Conservation (phyloP, 2,797 vertebrate species). For the Macropus fuliginosus region DNA sequence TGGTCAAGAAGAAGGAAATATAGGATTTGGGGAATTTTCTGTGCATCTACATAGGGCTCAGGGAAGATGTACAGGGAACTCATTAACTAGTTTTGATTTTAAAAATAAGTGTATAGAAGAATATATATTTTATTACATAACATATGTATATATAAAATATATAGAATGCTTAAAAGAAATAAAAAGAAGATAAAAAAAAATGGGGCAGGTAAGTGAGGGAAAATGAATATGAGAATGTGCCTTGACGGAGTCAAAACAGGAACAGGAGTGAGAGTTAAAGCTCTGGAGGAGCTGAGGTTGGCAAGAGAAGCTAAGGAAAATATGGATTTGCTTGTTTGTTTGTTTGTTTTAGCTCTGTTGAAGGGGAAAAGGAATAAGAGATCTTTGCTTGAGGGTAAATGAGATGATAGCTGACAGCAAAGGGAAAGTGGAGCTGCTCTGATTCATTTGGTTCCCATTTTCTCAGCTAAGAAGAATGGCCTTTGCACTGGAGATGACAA, state of each 20-base stretch:
- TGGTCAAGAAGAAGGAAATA: not conserved
- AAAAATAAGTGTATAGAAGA: too few species aligned
- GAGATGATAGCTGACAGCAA: not conserved
- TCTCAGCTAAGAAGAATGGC: not conserved
- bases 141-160: too few species aligned
- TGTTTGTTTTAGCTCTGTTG: not conserved
- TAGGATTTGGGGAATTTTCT: not conserved
- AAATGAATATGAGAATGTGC: not conserved
- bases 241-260: not conserved
- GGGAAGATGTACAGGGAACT: not conserved
- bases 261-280: not conserved
- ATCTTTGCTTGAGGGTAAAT: not conserved
- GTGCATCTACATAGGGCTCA: not conserved
- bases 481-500: not conserved
- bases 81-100: not conserved
- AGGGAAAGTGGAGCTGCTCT: not conserved
- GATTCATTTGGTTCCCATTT: not conserved
- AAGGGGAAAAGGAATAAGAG: not conserved
- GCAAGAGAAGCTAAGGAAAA: not conserved
- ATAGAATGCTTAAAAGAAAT: not conserved
- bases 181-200: not conserved
- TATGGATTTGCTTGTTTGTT: not conserved
- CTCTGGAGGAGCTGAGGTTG: not conserved
- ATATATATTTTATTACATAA: too few species aligned
- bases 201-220: not conserved